phyloP scores from a whole-genome alignment of 2,113 vertebrate species.

The Alligator sinensis region DNA sequence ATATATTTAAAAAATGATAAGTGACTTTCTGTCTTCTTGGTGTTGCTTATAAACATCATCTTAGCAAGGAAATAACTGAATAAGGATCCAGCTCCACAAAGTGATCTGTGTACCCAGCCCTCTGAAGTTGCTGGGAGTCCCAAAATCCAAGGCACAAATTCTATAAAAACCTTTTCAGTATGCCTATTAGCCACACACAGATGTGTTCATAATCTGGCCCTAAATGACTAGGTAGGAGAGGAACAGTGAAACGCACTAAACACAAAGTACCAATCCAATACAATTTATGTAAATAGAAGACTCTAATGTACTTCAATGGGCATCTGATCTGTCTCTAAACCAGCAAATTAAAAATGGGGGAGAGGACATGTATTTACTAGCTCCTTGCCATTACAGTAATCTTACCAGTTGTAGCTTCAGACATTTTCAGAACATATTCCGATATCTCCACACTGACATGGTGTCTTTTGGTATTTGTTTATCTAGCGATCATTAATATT shows the following conservation, averaged over 20 bases:
- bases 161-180: neutral
- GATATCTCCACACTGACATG: neutral
- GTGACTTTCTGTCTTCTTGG: neutral
- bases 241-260: neutral
- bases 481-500: neutral
- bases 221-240: neutral
- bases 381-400: neutral
- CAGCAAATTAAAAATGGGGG: neutral
- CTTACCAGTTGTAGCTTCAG: neutral
- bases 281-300: neutral
- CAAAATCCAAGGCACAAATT: neutral
- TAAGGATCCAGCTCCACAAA: neutral
- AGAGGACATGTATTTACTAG: neutral
- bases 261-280: neutral
- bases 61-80: neutral
- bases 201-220: neutral
- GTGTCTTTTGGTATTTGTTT: neutral
- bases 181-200: neutral
- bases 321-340: neutral
- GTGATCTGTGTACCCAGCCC: neutral
- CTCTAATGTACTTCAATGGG: neutral
- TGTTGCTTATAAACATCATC: neutral
- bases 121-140: neutral
- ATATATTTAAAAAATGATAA: neutral
- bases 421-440: no score